These are phyloP conservation scores for Acanthornis magna DNA, from an alignment of 2,797 vertebrate genomes.

Conservation along the genomic window DNA sequence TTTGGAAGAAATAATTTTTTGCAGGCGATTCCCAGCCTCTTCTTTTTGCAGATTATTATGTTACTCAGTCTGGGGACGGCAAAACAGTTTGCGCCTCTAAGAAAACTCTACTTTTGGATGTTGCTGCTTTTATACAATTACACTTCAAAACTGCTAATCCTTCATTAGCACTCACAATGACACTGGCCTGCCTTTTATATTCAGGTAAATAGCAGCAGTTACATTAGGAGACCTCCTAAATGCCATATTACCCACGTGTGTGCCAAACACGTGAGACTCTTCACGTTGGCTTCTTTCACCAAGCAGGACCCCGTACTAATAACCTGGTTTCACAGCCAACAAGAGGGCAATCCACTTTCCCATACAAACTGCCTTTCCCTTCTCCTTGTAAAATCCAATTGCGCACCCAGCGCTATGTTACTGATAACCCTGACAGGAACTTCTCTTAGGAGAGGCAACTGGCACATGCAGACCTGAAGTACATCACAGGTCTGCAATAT, in stretches of 20 bases:
- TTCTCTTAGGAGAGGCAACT: background rate
- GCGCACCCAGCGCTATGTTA: rapidly evolving
- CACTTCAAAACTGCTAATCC: background rate
- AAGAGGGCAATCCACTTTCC: rapidly evolving
- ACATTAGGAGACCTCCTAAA: background rate
- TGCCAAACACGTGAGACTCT: background rate
- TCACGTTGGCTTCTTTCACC: background rate
- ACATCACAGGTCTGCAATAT: background rate
- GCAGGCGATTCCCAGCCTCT: background rate
- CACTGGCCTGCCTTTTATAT: background rate
- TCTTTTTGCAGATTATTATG: background rate
- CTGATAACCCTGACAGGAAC: background rate
- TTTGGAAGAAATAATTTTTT: background rate
- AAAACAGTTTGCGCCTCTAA: background rate
- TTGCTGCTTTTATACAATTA: background rate
- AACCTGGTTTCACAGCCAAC: background rate
- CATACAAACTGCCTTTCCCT: background rate
- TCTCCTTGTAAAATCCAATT: background rate
- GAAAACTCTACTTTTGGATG: background rate
- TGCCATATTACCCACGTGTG: rapidly evolving
- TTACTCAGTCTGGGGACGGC: rapidly evolving
- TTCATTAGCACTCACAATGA: background rate
- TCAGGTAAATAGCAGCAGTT: background rate
- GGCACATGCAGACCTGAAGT: background rate
- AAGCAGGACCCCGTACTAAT: background rate